A percentile compares a stretch with the other conserved stretches of the same genome.
phyloP scores from a whole-genome alignment of 2,113 vertebrate genomes.

The Ornithorhynchus anatinus region DNA sequence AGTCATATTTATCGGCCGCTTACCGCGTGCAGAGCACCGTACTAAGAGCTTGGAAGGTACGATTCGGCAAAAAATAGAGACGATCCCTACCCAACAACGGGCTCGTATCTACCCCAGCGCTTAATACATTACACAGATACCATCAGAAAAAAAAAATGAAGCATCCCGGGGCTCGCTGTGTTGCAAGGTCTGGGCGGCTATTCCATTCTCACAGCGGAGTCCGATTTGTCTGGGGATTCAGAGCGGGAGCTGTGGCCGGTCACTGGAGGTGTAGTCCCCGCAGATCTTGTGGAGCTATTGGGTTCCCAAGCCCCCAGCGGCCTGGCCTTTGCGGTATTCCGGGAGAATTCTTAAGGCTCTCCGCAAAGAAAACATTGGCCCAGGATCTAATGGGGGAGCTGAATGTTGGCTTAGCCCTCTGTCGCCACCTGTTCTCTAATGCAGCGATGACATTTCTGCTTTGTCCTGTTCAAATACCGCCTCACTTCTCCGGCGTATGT shows the following conservation, averaged over 20 bases:
- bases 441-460: neutral
- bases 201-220: neutral
- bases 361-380: neutral
- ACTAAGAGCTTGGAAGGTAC: no score
- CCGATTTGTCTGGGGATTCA: neutral
- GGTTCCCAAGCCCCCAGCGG: slow-evolving; percentile 6
- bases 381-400: slow-evolving; percentile 23
- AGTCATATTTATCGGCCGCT: no score
- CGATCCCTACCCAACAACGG: no score
- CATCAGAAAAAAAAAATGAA: no score
- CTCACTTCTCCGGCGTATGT: slow-evolving; percentile 31
- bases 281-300: no score
- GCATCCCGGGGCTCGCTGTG: no score
- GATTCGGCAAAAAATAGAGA: no score
- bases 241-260: neutral
- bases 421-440: slow-evolving; percentile 44
- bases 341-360: neutral
- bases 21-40: no score
- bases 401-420: slow-evolving; percentile 11
- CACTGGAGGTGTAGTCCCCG: neutral
- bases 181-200: no score
- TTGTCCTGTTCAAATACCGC: slow-evolving; percentile 26
- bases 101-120: no score
- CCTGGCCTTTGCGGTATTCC: neutral
- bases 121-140: no score